A percentile compares a stretch with the other conserved stretches of the same genome.
phyloP scores from a whole-genome alignment of 2,113 vertebrate genomes.

The Cyrtonyx montezumae region DNA sequence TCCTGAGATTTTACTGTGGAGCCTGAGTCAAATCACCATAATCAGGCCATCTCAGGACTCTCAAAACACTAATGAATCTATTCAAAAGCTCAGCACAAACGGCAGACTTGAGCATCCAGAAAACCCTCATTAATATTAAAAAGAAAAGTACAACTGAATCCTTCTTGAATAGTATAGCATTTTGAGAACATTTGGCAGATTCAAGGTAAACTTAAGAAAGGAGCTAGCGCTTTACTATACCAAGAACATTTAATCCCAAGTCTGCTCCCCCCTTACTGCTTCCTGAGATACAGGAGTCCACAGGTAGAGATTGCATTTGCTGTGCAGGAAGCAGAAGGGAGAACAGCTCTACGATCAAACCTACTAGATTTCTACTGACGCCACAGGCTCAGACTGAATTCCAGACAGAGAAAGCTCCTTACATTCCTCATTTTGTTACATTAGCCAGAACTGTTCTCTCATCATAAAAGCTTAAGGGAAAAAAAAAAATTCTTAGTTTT shows the following conservation, averaged over 20 bases:
- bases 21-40: constrained; percentile 27
- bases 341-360: accelerated
- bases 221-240: not conserved
- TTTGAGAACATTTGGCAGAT: not conserved
- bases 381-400: not conserved
- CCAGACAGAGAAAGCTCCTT: not conserved
- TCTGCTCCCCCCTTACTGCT: not conserved
- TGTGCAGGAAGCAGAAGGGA: not conserved
- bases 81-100: constrained; percentile 30
- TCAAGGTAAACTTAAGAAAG: not conserved
- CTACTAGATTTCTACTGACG: not conserved
- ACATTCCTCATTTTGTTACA: not conserved
- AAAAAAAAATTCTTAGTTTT: not conserved
- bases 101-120: not conserved
- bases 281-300: not conserved
- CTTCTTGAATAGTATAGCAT: not conserved
- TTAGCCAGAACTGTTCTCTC: not conserved
- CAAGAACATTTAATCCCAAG: not conserved
- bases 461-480: not conserved
- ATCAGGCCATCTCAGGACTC: constrained; percentile 5
- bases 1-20: not conserved
- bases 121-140: not conserved
- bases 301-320: not conserved
- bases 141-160: not conserved
- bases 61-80: constrained; percentile 48